phyloP scores from a whole-genome alignment of 2,113 vertebrate genomes.

The Erythrocebus patas region DNA sequence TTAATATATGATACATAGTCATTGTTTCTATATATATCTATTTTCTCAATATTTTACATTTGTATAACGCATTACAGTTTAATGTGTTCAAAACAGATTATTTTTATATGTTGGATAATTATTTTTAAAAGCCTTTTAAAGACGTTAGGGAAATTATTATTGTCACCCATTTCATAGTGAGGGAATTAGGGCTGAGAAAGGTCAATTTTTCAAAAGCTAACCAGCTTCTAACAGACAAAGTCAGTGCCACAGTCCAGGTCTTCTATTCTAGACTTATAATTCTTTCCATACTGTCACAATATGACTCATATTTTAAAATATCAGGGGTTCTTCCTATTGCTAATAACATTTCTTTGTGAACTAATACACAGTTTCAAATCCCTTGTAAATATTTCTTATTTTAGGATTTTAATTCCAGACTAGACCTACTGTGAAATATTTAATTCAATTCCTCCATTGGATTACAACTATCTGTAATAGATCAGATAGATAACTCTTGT shows the following conservation, averaged over 20 bases:
- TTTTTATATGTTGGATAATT: neutral
- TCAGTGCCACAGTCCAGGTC: fast-evolving
- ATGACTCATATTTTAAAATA: neutral
- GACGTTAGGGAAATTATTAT: neutral
- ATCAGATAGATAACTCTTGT: neutral
- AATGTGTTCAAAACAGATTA: neutral
- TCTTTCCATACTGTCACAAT: neutral
- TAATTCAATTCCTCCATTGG: neutral
- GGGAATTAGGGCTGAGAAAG: neutral
- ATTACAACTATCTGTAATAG: neutral
- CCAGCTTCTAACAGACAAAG: neutral
- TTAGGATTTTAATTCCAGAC: neutral
- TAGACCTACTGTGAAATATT: neutral
- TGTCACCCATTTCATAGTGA: neutral
- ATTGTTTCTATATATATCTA: neutral
- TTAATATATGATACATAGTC: neutral
- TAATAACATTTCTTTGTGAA: neutral
- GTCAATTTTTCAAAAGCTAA: neutral
- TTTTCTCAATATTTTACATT: neutral
- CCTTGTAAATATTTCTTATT: neutral
- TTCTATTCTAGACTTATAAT: neutral
- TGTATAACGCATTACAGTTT: neutral
- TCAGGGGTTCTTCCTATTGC: neutral
- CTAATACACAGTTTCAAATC: neutral
- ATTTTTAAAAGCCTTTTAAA: neutral